Evolutionary conservation across 2,888 invertebrate species (phyloP), one percentile per base, ranked within the genome.

Genomic region (Nebria brevicollis): DNA sequence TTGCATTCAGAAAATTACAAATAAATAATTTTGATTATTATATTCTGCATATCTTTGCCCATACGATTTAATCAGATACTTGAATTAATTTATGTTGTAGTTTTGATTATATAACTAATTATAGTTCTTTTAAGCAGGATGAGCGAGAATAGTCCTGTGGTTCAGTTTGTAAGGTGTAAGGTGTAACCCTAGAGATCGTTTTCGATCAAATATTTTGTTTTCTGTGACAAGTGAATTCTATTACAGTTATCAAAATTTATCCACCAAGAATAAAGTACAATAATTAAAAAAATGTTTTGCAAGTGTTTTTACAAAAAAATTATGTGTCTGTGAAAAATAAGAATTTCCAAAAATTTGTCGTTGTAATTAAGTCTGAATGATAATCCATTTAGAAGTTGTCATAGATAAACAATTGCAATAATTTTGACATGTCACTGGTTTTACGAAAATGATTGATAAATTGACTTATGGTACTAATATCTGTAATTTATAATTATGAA

Each of bases 341-440:
- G 65, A 64, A 15, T 68, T 68, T 11, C 20, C 13, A 68, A 68
- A 68, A 68, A 68, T n/a, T 68, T 20, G 7, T 26, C 26, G 68
- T 68, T 68, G 54, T 54, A 7, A 13, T 11, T 11, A 2, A 54
- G 54, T 54, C 54, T 54, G 8, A 11, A 54, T 54, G 8, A 11
- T 13, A 54, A 54, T 54, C 13, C 54, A 54, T 25, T 25, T 42
- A 72, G 54, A 76, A 76, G 80, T 80, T 80, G 80, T 75, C 75
- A 75, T 79, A 13, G 70, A 54, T 26, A 80, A 80, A 80, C 80
- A 80, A 75, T 70, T 80, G 80, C 75, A 54, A 54, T 54, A 54
- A 34, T 41, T 66, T 74, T 34, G 66, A 78, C 42, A 78, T 78
- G 78, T 78, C 78, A 78, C 42, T n/a, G 25, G 20, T 66, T 20